phyloP scores from a whole-genome alignment of 2,888 invertebrate species.

The Podabrus alpinus region DNA sequence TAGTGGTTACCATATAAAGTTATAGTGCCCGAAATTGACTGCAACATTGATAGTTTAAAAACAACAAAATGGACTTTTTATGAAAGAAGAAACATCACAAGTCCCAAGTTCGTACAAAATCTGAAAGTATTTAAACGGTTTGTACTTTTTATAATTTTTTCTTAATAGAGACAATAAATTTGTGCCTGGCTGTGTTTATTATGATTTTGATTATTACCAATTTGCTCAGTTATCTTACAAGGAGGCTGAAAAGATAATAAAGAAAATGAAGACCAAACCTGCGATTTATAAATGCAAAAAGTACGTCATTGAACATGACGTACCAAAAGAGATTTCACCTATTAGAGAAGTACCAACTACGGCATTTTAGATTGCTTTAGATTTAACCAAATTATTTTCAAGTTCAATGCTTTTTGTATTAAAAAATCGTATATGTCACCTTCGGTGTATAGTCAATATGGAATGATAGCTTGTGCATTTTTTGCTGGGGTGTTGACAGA shows the following conservation, averaged over 20 bases:
- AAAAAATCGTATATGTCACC: neutral
- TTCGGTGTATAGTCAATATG: neutral
- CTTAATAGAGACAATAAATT: neutral
- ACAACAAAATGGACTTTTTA: neutral
- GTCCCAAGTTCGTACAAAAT: neutral
- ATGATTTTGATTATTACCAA: neutral
- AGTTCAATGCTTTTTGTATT: neutral
- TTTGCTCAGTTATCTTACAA: neutral
- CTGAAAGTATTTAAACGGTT: neutral
- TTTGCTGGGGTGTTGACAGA: neutral
- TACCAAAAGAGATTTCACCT: neutral
- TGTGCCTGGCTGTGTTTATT: neutral
- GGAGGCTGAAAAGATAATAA: neutral
- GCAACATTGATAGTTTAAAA: neutral
- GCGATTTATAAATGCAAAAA: neutral
- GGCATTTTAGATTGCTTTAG: neutral
- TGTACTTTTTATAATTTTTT: neutral
- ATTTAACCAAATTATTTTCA: neutral
- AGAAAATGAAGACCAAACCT: rapidly evolving
- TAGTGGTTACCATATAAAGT: neutral
- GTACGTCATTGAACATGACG: neutral
- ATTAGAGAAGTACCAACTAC: neutral
- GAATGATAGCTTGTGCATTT: neutral
- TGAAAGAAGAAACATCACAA: neutral
- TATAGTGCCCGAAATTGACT: neutral